These are phyloP conservation scores for Tryphoninae sp. DNA, from an alignment of 2,888 invertebrate species.

Conservation along the genomic window DNA sequence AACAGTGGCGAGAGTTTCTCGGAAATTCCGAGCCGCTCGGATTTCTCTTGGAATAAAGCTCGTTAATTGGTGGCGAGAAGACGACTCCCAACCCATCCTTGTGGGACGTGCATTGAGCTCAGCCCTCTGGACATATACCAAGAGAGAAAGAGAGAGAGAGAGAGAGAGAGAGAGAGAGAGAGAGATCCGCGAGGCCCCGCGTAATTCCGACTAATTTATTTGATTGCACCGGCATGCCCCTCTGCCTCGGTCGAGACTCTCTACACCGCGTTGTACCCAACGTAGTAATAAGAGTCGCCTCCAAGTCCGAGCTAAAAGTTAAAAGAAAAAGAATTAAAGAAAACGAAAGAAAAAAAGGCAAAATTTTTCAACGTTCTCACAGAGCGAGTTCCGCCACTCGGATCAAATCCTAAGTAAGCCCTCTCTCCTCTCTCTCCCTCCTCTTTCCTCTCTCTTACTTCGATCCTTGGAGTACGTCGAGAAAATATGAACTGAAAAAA, in stretches of 20 bases:
- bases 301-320: slow-evolving; percentile 9
- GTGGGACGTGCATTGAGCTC: slow-evolving; percentile 3
- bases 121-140: slow-evolving; percentile 6
- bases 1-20: slow-evolving; percentile 62
- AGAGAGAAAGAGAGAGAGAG: background rate
- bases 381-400: slow-evolving; percentile 26
- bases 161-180: slow-evolving; percentile 5
- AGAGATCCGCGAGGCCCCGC: slow-evolving; percentile 60
- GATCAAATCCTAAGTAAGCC: too few species aligned
- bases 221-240: slow-evolving; percentile 72
- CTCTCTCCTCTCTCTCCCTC: too few species aligned
- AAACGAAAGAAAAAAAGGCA: slow-evolving; percentile 9
- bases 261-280: slow-evolving; percentile 35
- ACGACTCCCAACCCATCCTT: slow-evolving; percentile 63
- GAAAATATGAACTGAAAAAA: slow-evolving; percentile 16
- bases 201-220: slow-evolving; percentile 77
- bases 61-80: slow-evolving; percentile 72
- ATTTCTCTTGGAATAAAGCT: slow-evolving; percentile 68
- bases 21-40: slow-evolving; percentile 62
- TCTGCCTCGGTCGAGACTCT: slow-evolving; percentile 53
- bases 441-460: background rate
- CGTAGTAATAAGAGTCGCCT: slow-evolving; percentile 59
- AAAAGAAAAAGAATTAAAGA: slow-evolving; percentile 1
- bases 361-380: slow-evolving; percentile 25
- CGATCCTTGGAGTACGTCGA: slow-evolving; percentile 17